phyloP scores from a whole-genome alignment of 2,113 vertebrate species.

The Lichenostomus cassidix region DNA sequence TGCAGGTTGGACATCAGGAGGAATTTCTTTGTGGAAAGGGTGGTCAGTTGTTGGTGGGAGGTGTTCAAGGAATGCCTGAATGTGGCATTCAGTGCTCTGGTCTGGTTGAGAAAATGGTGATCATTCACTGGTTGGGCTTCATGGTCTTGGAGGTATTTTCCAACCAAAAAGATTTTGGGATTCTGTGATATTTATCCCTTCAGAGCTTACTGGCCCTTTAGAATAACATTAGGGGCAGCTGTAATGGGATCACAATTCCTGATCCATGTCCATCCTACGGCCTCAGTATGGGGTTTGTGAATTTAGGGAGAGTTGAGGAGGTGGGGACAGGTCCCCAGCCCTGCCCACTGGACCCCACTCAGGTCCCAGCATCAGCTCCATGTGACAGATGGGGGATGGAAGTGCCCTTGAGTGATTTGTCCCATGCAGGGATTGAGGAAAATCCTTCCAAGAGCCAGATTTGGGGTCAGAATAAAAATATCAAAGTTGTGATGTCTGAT shows the following conservation, averaged over 20 bases:
- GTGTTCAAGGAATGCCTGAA: background rate
- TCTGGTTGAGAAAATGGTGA: background rate
- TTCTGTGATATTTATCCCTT: background rate
- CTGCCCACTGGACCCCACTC: accelerated
- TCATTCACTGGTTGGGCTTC: background rate
- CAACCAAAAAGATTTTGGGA: background rate
- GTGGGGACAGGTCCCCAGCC: accelerated
- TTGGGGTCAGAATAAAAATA: background rate
- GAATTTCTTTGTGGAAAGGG: background rate
- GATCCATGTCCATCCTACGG: accelerated
- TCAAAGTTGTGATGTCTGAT: background rate
- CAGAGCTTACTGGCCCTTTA: background rate
- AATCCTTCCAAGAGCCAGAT: background rate
- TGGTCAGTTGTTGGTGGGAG: background rate
- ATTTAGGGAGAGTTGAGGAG: background rate
- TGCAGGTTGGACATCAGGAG: background rate
- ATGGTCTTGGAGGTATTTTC: background rate
- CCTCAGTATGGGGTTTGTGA: accelerated
- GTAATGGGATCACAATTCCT: accelerated
- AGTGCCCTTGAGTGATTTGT: background rate
- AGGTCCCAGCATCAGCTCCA: background rate
- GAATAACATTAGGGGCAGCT: background rate
- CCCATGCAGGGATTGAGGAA: background rate
- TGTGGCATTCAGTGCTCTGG: background rate
- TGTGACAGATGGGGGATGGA: background rate